Percentiles rank a stretch among this genome's conserved stretches.
Conservation (phyloP, 2,797 vertebrate genomes). For the Muscicapa striata region DNA sequence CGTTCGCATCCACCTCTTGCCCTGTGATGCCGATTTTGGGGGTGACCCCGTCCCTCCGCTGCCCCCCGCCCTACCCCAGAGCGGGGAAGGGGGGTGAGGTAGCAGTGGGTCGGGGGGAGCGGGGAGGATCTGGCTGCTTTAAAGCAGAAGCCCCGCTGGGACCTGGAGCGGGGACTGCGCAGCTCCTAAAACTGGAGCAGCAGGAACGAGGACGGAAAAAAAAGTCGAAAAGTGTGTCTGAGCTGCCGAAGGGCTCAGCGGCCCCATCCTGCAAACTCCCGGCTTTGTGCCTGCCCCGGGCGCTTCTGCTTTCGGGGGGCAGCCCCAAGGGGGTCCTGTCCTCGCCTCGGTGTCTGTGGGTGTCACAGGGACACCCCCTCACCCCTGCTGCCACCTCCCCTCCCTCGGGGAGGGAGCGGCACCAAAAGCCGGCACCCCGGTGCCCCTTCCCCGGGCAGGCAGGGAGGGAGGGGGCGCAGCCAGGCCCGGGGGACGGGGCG, state of each 20-base stretch:
- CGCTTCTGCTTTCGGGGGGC: not conserved
- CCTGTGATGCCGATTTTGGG: not conserved
- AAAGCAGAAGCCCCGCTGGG: slow-evolving; percentile 14
- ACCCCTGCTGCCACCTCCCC: not conserved
- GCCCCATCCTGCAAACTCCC: not conserved
- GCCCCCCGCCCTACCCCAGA: not conserved
- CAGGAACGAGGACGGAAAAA: slow-evolving; percentile 20
- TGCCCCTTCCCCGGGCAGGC: not conserved
- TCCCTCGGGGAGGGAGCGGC: not conserved
- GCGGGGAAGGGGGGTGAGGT: not conserved
- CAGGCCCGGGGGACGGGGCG: not conserved
- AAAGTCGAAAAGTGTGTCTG: slow-evolving; percentile 36
- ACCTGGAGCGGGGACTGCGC: not conserved
- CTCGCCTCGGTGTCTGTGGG: not conserved
- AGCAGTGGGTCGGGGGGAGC: not conserved
- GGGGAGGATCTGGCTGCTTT: not conserved
- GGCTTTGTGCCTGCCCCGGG: not conserved
- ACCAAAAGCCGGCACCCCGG: not conserved
- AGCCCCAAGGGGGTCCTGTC: not conserved
- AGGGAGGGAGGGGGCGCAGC: not conserved
- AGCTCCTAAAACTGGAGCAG: slow-evolving; percentile 49
- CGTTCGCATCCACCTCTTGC: not conserved
- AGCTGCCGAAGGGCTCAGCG: not conserved
- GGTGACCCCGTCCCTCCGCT: not conserved
- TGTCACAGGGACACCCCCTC: not conserved